A percentile compares a stretch with the other conserved stretches of the same genome.
Evolutionary conservation across 1,140 invertebrate genomes (phyloP).

Genomic region (Nilaparvata lugens): DNA sequence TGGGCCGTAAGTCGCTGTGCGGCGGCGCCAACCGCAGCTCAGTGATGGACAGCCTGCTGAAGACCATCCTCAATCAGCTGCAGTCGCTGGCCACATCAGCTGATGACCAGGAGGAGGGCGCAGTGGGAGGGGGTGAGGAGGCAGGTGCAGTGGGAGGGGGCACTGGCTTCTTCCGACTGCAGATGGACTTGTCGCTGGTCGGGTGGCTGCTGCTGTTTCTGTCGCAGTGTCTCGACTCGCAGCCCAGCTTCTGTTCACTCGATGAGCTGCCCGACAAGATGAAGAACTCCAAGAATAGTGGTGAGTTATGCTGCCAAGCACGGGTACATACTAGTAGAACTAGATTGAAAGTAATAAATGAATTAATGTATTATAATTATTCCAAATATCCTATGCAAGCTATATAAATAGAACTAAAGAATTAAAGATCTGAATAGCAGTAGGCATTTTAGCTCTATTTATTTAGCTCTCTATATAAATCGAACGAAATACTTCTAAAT

Average conservation of each 20-base stretch:
- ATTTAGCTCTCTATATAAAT: no score
- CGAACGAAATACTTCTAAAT: no score
- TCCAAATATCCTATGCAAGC: no score
- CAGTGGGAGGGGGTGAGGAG: not conserved
- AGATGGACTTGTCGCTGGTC: slow-evolving; percentile 54
- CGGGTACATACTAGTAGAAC: no score
- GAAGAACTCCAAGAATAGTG: slow-evolving; percentile 17
- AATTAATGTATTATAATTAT: no score
- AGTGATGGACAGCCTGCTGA: slow-evolving; percentile 35
- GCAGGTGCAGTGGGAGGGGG: not conserved
- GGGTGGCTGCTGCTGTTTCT: slow-evolving; percentile 73
- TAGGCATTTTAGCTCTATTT: no score
- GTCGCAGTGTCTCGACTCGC: slow-evolving; percentile 60
- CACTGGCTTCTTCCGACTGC: slow-evolving; percentile 28
- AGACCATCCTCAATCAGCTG: slow-evolving; percentile 38
- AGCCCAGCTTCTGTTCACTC: slow-evolving; percentile 16
- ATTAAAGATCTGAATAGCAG: no score
- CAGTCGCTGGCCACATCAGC: slow-evolving; percentile 28
- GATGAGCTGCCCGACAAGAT: slow-evolving; percentile 29
- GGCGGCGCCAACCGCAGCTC: slow-evolving; percentile 33
- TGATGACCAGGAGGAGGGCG: slow-evolving; percentile 13
- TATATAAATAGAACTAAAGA: no score
- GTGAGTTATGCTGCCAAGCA: not conserved
- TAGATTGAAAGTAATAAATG: no score
- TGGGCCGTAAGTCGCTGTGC: slow-evolving; percentile 70